Conservation (phyloP, 1,140 invertebrate species). For the Caenorhabditis briggsae region DNA sequence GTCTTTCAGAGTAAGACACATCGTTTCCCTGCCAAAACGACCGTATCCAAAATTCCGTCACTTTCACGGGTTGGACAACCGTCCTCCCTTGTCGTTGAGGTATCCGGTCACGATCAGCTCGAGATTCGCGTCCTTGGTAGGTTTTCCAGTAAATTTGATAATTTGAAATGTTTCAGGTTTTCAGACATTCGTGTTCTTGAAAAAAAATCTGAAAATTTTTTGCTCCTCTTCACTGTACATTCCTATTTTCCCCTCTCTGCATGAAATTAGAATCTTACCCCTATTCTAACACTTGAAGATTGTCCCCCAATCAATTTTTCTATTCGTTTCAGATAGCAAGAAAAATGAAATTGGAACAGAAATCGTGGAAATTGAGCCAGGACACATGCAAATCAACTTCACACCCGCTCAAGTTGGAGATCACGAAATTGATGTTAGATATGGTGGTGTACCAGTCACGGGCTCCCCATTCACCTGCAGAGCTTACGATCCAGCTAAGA, state of each 20-base stretch:
- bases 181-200: neutral
- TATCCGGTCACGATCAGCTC: conserved; percentile 87
- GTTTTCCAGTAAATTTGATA: conserved; percentile 16
- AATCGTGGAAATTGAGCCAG: conserved; percentile 89
- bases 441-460: conserved; percentile 83
- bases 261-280: neutral
- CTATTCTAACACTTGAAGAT: neutral
- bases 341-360: conserved; percentile 69
- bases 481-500: conserved; percentile 92
- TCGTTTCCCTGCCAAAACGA: conserved; percentile 79
- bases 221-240: neutral
- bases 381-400: conserved; percentile 89
- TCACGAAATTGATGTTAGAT: conserved; percentile 87
- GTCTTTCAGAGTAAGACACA: conserved; percentile 55
- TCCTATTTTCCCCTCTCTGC: conserved; percentile 4
- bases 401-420: conserved; percentile 91
- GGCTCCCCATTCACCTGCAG: conserved; percentile 91
- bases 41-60: conserved; percentile 86
- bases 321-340: conserved; percentile 61
- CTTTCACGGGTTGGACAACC: conserved; percentile 89
- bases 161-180: conserved; percentile 8
- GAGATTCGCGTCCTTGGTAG: conserved; percentile 87
- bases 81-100: conserved; percentile 89
- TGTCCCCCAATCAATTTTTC: neutral
- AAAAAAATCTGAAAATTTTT: too few relatives aligned